Evolutionary conservation across 2,113 vertebrate species (phyloP), one percentile per base, ranked within the genome.

Genomic region (Poeciliopsis retropinna): DNA sequence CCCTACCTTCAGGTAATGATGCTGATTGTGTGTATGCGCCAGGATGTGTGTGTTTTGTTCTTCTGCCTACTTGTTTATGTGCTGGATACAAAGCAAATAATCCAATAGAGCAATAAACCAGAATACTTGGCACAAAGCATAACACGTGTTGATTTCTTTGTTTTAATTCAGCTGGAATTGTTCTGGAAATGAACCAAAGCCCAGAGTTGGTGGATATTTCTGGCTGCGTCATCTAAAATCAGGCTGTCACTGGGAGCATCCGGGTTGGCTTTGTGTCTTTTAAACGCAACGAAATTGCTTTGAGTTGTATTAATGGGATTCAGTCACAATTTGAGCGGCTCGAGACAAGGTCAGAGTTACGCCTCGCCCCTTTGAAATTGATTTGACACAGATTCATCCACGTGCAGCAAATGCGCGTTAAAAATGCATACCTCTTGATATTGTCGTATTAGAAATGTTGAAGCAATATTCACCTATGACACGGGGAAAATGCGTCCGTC

Each of bases 321-420:
- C 75, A 31, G 78, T 64, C 71, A 64, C 75, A 80, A 75, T 81
- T 85, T 82, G 71, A 82, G 90, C 70, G 57, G 85, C 79, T 65
- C 12, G 60, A 80, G 81, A 86, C 76, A 80, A 85, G 79, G 91
- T 90, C 89, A 89, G 70, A 86, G 83, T 86, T 81, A 32, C 79
- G 75, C 82, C 76, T 69, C 78, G 71, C 67, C 75, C 72, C 81
- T 88, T 68, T 87, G 89, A 92, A 92, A 94, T 91, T 82, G 91
- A 93, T 93, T 89, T 89, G 89, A 89, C 87, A 82, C 78, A 69
- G 75, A 80, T 84, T 84, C 60, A 81, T 83, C 71, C 57, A 17
- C 72, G 65, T 60, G 71, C 51, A 88, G 80, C 71, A 87, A 88
- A 89, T 81, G 75, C 54, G 67, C 76, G 81, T 85, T 88, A 81